Evolutionary conservation across 1,140 invertebrate species (phyloP).

Genomic region (Drosophila micromelanica): DNA sequence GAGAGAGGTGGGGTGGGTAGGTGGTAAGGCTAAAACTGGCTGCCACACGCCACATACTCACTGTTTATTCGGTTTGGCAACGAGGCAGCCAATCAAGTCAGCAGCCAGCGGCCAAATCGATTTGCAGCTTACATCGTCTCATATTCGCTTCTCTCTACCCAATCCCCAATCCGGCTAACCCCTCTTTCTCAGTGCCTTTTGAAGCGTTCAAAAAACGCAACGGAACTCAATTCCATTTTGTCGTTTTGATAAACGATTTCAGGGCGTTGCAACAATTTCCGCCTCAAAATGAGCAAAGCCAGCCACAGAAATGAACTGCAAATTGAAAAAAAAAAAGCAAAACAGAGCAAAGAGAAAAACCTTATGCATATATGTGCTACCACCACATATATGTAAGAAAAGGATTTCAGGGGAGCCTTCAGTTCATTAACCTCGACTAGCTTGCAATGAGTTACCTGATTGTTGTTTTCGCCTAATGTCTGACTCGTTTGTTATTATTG

Average conservation of each 20-base stretch:
- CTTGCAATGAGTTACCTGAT: slow-evolving; percentile 33
- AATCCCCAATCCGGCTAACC: not conserved
- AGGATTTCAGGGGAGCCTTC: slow-evolving; percentile 39
- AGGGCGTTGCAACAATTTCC: slow-evolving; percentile 83
- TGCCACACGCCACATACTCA: slow-evolving; percentile 23
- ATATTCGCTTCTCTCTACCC: not conserved
- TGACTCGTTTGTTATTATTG: slow-evolving; percentile 31
- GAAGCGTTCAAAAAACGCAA: slow-evolving; percentile 45
- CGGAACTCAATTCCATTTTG: slow-evolving; percentile 83
- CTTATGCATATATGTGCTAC: not conserved
- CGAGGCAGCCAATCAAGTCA: slow-evolving; percentile 55
- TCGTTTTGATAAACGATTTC: slow-evolving; percentile 83
- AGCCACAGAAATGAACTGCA: slow-evolving; percentile 59
- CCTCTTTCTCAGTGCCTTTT: slow-evolving; percentile 3
- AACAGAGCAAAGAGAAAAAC: too few species aligned
- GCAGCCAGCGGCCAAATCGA: slow-evolving; percentile 78
- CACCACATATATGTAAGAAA: slow-evolving; percentile 1
- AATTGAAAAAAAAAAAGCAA: slow-evolving; percentile 64
- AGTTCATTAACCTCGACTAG: slow-evolving; percentile 71
- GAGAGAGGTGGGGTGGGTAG: too few species aligned
- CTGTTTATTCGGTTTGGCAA: slow-evolving; percentile 17
- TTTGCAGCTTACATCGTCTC: slow-evolving; percentile 65
- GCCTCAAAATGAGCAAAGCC: slow-evolving; percentile 70
- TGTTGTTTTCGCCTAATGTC: slow-evolving; percentile 60
- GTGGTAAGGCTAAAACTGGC: not conserved